Base-by-base conservation (phyloP, 2,797 vertebrate genomes). In the Bryconaethiops microstoma region DNA sequence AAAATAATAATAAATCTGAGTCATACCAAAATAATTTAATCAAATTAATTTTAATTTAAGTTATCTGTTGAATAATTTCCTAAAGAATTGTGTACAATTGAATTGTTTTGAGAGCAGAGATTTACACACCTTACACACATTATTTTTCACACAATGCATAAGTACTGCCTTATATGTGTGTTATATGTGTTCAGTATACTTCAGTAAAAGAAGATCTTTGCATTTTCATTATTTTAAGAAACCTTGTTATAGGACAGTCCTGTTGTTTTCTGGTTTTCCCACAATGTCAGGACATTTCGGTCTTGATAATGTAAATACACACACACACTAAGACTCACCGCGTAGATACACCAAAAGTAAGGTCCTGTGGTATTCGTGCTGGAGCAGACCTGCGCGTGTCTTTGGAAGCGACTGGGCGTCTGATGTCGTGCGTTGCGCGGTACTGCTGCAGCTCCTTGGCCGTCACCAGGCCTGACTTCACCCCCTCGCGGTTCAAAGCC, bases 401-500 rank as follows among this genome's bases (percentile, higher is more conserved):
- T 69, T 63, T 83, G 83, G 57, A 25, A 7, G 65, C 70, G 5
- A 62, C 6, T 7, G 74, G 79, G 59, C 69, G 90, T 17, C 79
- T 89, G 40, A 88, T 55, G 80, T 95, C 90, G 0, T 89, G 94
- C 39, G 87, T 86, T 71, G 89, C 90, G 5, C 91, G 92, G 88
- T 93, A 96, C 0, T 92, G 90, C 45, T 93, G 75, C 13, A 91
- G 92, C 67, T 96, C 93, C 0, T 42, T 87, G 48, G 94, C 91
- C 0, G 91, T 95, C 74, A 92, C 91, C 69, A 92, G 90, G 21
- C 95, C 94, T 0, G 93, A 94, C 19, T 89, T 92, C 59, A 95
- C 85, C 0, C 94, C 95, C 7, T 88, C 87, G 0, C 89, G 69
- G 84, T 95, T 95, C 88, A 95, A 91, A 21, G 92, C 73, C 2